Conservation (phyloP, 2,113 vertebrate genomes). For the Stegastes partitus region DNA sequence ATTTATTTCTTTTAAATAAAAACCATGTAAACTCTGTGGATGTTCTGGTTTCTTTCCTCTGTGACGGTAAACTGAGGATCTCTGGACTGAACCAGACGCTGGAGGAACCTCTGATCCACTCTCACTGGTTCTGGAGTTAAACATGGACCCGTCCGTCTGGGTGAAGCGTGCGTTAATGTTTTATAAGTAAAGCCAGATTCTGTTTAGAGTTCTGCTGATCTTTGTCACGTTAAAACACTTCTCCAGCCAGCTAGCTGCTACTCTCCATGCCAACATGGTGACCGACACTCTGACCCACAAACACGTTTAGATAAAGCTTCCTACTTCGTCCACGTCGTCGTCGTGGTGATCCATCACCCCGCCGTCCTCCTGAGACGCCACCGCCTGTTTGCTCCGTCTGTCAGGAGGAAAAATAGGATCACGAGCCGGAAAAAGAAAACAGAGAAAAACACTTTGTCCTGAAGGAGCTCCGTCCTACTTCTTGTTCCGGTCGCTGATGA, state of each 20-base stretch:
- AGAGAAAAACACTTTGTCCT: background rate
- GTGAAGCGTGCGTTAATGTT: too few species aligned
- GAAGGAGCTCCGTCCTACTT: constrained; percentile 79
- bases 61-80: too few species aligned
- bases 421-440: background rate
- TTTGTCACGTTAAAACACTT: background rate
- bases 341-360: background rate
- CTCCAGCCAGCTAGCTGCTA: background rate
- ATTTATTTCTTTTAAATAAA: too few species aligned
- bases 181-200: too few species aligned
- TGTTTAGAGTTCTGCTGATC: too few species aligned
- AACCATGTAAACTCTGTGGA: too few species aligned
- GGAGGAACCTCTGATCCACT: too few species aligned
- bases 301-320: background rate
- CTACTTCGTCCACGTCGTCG: constrained; percentile 73
- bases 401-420: background rate
- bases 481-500: constrained; percentile 91
- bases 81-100: too few species aligned
- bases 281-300: background rate
- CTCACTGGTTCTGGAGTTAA: too few species aligned
- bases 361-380: constrained; percentile 53
- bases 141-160: too few species aligned
- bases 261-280: background rate
- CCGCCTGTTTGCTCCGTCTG: constrained; percentile 80
- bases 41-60: too few species aligned